Evolutionary conservation across 2,888 invertebrate species (phyloP), one percentile per base, ranked within the genome.

Genomic region (Tetragnatha montana): DNA sequence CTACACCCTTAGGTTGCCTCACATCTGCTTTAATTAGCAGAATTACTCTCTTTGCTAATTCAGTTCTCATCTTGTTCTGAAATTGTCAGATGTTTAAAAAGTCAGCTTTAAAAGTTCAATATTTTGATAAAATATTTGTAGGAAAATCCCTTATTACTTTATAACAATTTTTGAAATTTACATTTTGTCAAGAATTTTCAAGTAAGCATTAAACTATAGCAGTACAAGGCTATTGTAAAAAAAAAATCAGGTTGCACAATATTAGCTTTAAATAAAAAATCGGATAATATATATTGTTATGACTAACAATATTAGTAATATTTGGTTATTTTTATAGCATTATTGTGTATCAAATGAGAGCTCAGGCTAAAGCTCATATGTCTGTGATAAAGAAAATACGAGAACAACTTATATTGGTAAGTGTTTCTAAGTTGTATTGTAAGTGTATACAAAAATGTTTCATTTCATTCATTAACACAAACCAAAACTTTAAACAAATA

Each of bases 361-460:
- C 93, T 76, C 92, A 93, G 12, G 93, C 93, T 91, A 91, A 92
- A 69, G 93, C 93, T n/a, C 93, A 93, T 60, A 92, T 92, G 71
- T 92, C 93, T 79, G 93, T 93, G 92, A 93, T 93, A 8, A 91
- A 91, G 35, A 91, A 93, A 22, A 92, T 93, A 8, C 91, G 92
- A 81, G 92, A 93, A 71, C 93, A 93, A 87, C 91, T 93, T 8
- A 91, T 92, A 76, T 91, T 93, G 93, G 93, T 93, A 91, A 79
- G 17, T 60, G 60, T 60, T 10, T 60, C 17, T 60, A 60, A 6
- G n/a, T n/a, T n/a, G n/a, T n/a, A n/a, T n/a, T n/a, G n/a, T n/a
- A n/a, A n/a, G n/a, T n/a, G n/a, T n/a, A n/a, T 10, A 4, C 60
- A 60, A 10, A 60, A 60, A 60, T 17, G 1, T 60, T 14, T 60